Evolutionary conservation across 1,140 invertebrate genomes (phyloP), one percentile per base, ranked within the genome.

Genomic region (Anagrus nilaparvatae): DNA sequence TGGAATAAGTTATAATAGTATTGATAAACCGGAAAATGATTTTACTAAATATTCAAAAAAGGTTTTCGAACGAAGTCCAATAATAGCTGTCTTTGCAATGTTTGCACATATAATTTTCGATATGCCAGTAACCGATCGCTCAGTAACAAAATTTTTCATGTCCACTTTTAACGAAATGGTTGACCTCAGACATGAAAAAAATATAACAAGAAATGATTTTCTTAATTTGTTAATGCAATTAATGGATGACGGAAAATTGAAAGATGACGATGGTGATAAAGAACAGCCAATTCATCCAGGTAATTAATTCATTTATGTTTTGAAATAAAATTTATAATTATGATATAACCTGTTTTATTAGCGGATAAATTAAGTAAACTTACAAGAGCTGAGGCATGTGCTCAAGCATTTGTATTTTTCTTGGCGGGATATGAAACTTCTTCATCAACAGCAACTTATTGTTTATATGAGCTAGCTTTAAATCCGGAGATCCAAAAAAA

Each of bases 1-100:
- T 51, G 77, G 76, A 12, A 55, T 77, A 8, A 58, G 74, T 2
- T 64, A 67, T 14, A 67, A 78, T 36, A 69, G 71, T 17, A 50
- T 76, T 3, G 55, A 62, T 3, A 63, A 78, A 21, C 58, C 28
- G 6, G 12, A 23, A 1, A 13, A 23, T 7, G 18, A 23, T n/a
- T 31, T 40, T n/a, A 8, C 9, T n/a, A 32, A 28, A 19, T 17
- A 40, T 16, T 28, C 28, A 3, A 13, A 32, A 16, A 32, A 31
- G 5, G 21, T 6, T 21, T 31, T 31, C 14, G 13, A 32, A 5
- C 13, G 31, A 13, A 29, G 38, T 4, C 27, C 19, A 10, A 12
- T 40, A 2, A 21, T 32, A 8, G 13, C 32, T 4, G 28, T 40
- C 4, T 21, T 40, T 8, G 32, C 5, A 10, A 31, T 40, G 8